Base-by-base conservation (phyloP, 2,113 vertebrate species). In the Bubo scandiacus region DNA sequence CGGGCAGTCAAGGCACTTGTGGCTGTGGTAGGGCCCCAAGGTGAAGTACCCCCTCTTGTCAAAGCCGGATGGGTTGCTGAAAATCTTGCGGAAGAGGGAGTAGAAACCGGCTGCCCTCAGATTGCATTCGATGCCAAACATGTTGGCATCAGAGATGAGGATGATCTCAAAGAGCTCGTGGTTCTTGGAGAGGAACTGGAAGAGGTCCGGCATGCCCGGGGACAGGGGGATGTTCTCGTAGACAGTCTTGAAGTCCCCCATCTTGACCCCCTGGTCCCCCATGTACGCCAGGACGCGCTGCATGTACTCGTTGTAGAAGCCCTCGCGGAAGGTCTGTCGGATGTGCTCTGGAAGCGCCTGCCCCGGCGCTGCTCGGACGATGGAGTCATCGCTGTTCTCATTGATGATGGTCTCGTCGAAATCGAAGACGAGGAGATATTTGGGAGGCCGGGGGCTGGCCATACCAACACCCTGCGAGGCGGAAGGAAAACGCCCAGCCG, bases 381-480 rank as follows among this genome's bases (percentile, higher is more conserved):
- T 98, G 3, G 98, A 98, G 25, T 99, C 99, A 8, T 99, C 99
- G 54, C 99, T 99, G 98, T 99, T 99, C 89, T 99, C 99, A 1
- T 99, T 98, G 96, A 99, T 98, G 79, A 99, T 98, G 38, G 99
- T 99, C 98, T 99, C 99, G 2, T 99, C 99, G 2, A 99, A 99
- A 96, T 99, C 99, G 2, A 99, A 99, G 96, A 99, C 97, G 62
- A 99, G 98, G 82, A 99, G 98, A 97, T 98, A 99, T 27, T 96
- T 98, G 34, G 98, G 98, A 8, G 98, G 90, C 7, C 95, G 89
- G 59, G 97, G 79, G 61, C 96, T 97, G 17, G 98, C 98, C 98
- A 99, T 99, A 54, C 95, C 96, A 89, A 90, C 97, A 81, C 97
- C 98, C 99, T 99, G 98, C 51, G 43, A 3, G 54, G 79, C 1